Evolutionary conservation across 2,113 vertebrate genomes (phyloP).

Genomic region (Zingel zingel): DNA sequence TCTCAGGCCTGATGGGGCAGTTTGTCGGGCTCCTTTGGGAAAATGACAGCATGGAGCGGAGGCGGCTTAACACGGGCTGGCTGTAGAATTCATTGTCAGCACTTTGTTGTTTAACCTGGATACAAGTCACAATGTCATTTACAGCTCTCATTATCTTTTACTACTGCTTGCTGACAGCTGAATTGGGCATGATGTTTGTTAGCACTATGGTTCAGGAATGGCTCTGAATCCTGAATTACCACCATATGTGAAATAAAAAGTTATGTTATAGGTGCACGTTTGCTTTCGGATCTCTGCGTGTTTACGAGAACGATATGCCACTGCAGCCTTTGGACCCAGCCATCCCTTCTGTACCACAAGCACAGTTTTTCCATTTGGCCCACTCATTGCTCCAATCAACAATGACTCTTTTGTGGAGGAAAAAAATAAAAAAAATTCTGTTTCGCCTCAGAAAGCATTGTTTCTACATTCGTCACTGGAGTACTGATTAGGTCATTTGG

Average conservation of each 20-base stretch:
- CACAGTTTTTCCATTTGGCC: slow-evolving; percentile 64
- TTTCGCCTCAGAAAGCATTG: slow-evolving; percentile 73
- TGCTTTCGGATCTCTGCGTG: background rate
- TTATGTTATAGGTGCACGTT: background rate
- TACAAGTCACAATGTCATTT: slow-evolving; percentile 21
- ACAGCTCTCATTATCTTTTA: slow-evolving; percentile 26
- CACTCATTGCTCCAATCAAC: slow-evolving; percentile 69
- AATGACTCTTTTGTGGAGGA: slow-evolving; percentile 78
- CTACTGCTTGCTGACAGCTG: slow-evolving; percentile 16
- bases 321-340: slow-evolving; percentile 51
- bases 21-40: slow-evolving; percentile 52
- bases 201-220: background rate
- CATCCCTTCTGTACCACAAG: slow-evolving; percentile 61
- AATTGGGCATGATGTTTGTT: slow-evolving; percentile 13
- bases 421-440: slow-evolving; percentile 27
- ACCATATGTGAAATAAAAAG: no score
- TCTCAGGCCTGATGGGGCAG: slow-evolving; percentile 45
- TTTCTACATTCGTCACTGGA: slow-evolving; percentile 74
- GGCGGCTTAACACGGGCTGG: slow-evolving; percentile 11
- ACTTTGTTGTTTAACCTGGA: slow-evolving; percentile 42
- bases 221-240: slow-evolving; percentile 11
- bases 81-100: slow-evolving; percentile 37
- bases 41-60: slow-evolving; percentile 54
- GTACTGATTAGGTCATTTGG: slow-evolving; percentile 56
- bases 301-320: slow-evolving; percentile 37